Percentiles rank a stretch among this genome's conserved stretches.
These are phyloP conservation scores for Uria aalge DNA, from an alignment of 2,113 vertebrate genomes.

Conservation along the genomic window DNA sequence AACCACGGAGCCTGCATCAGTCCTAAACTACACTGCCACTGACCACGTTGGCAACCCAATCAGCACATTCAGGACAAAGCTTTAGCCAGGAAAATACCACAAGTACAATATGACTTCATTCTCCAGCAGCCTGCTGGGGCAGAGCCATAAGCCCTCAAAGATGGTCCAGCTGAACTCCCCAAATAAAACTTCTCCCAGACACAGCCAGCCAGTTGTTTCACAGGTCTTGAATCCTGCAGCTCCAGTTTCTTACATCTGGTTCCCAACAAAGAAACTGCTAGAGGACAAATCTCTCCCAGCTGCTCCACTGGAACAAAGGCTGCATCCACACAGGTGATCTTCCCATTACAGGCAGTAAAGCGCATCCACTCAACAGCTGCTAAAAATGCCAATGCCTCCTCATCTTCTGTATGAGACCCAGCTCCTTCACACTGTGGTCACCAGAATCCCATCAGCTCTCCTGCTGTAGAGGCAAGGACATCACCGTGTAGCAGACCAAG, in stretches of 20 bases:
- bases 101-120: not conserved
- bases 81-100: not conserved
- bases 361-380: not conserved
- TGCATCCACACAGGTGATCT: not conserved
- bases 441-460: not conserved
- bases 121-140: not conserved
- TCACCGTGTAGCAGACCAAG: not conserved
- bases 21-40: not conserved
- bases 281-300: not conserved
- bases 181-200: not conserved
- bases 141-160: not conserved
- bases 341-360: not conserved
- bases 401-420: not conserved
- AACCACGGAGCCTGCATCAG: not conserved
- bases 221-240: not conserved
- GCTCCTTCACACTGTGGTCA: not conserved
- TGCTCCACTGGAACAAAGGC: not conserved
- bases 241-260: not conserved
- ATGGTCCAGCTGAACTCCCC: not conserved
- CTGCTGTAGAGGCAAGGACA: not conserved
- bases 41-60: fast-evolving
- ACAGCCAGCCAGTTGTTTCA: not conserved
- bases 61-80: not conserved
- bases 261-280: not conserved
- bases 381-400: not conserved